Conservation (phyloP, 2,888 invertebrate species). For the Crocallis elinguaria region DNA sequence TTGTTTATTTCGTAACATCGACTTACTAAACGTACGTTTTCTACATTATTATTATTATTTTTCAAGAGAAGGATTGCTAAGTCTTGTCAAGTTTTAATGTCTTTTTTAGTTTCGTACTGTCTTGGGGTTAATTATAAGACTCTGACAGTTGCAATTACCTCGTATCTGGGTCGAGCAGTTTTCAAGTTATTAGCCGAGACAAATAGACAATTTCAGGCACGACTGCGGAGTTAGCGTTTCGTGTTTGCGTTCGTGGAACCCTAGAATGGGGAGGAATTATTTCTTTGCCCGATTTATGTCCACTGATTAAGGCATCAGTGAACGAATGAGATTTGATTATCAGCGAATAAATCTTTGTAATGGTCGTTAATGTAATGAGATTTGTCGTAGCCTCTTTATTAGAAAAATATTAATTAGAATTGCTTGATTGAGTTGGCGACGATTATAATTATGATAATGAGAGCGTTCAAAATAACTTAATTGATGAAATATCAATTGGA, state of each 20-base stretch:
- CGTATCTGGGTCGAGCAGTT: slow-evolving; percentile 31
- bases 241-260: slow-evolving; percentile 9
- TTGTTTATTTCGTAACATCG: no score
- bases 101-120: not conserved
- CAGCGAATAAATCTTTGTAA: slow-evolving; percentile 10
- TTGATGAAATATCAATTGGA: no score
- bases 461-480: no score
- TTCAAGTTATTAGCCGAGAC: slow-evolving; percentile 29
- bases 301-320: slow-evolving; percentile 29
- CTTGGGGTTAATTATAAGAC: slow-evolving; percentile 19
- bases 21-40: no score
- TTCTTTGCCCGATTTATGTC: slow-evolving; percentile 32
- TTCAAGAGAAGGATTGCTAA: no score
- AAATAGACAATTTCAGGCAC: slow-evolving; percentile 29
- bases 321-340: slow-evolving; percentile 19
- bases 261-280: slow-evolving; percentile 9
- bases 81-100: not conserved
- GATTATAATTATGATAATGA: no score
- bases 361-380: slow-evolving; percentile 9
- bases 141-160: slow-evolving; percentile 25
- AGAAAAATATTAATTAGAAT: not conserved
- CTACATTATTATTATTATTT: no score
- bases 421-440: no score
- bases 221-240: slow-evolving; percentile 14
- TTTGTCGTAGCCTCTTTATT: not conserved